Evolutionary conservation across 1,140 invertebrate genomes (phyloP).

Genomic region (Asbolus verrucosus): DNA sequence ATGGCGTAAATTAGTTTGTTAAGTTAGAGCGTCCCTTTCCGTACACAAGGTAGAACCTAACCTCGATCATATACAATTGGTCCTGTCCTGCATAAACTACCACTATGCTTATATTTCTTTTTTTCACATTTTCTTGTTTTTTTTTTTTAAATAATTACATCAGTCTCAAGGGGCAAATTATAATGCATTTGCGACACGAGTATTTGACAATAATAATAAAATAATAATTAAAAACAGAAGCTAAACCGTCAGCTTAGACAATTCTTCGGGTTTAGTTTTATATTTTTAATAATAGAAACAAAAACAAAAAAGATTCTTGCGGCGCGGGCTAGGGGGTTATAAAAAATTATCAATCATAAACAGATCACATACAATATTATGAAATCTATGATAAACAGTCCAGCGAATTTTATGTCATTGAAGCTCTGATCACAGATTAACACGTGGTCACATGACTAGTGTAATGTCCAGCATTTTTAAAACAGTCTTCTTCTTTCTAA

Average conservation of each 20-base stretch:
- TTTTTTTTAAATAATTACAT: slow-evolving; percentile 54
- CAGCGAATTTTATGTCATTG: slow-evolving; percentile 59
- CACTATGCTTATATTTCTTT: slow-evolving; percentile 49
- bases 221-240: slow-evolving; percentile 54
- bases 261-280: too few species aligned
- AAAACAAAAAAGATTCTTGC: slow-evolving; percentile 17
- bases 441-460: slow-evolving; percentile 64
- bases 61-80: slow-evolving; percentile 45
- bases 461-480: slow-evolving; percentile 62
- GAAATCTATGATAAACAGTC: slow-evolving; percentile 59
- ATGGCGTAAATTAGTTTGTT: slow-evolving; percentile 26
- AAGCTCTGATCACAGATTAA: slow-evolving; percentile 65
- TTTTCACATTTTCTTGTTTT: slow-evolving; percentile 30
- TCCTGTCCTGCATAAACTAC: slow-evolving; percentile 57
- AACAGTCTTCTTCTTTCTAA: slow-evolving; percentile 58
- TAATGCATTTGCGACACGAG: slow-evolving; percentile 63
- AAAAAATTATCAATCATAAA: slow-evolving; percentile 51
- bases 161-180: slow-evolving; percentile 64
- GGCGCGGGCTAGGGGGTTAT: slow-evolving; percentile 22
- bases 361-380: slow-evolving; percentile 60
- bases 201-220: slow-evolving; percentile 57
- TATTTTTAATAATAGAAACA: neutral
- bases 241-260: slow-evolving; percentile 48
- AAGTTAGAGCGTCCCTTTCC: slow-evolving; percentile 44
- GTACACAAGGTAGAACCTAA: slow-evolving; percentile 19